Evolutionary conservation across 2,797 vertebrate species (phyloP), one percentile per base, ranked within the genome.

Genomic region (Ataeniobius toweri): DNA sequence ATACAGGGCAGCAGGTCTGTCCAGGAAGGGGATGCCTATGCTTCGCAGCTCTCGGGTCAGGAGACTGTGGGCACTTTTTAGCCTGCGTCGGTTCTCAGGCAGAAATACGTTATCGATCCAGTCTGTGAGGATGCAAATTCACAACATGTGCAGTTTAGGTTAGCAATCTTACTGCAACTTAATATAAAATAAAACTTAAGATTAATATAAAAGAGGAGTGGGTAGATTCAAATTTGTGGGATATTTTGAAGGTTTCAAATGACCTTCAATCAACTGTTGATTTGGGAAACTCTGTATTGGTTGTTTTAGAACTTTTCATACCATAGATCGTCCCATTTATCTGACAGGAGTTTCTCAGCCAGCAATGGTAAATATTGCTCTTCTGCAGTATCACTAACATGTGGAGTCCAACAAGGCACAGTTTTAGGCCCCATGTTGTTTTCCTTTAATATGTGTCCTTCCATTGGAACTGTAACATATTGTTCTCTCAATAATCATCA

Each of bases 91-190:
- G 93, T 98, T 98, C 89, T 96, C 94, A 0, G 95, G 96, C 85
- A 99, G 86, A 91, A 97, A 99, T 10, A 96, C 95, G 36, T 94
- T 89, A 83, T 90, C 95, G 93, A 99, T 96, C 98, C 98, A 99
- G 65, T 97, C 98, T 99, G 61, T 12, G 18, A 86, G 41, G 88
- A 77, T 36, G 55, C 18, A 6, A 61, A 63, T 74, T 63, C 72
- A 80, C 46, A 86, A 76, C 20, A 73, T 20, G 46, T 55, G 78
- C 74, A 75, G 75, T 18, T 72, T 88, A 75, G 55, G 65, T 73
- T 39, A 73, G 28, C 68, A 75, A 44, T 75, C 74, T 83, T 76
- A 75, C 24, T 76, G 68, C 28, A 56, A 31, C 8, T 10, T 39
- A 18, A 71, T 22, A 58, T 26, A 31, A 16, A 73, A 68, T 61